A percentile compares a stretch with the other conserved stretches of the same genome.
Conservation (phyloP, 1,140 invertebrate species). For the Calliphora vicina region DNA sequence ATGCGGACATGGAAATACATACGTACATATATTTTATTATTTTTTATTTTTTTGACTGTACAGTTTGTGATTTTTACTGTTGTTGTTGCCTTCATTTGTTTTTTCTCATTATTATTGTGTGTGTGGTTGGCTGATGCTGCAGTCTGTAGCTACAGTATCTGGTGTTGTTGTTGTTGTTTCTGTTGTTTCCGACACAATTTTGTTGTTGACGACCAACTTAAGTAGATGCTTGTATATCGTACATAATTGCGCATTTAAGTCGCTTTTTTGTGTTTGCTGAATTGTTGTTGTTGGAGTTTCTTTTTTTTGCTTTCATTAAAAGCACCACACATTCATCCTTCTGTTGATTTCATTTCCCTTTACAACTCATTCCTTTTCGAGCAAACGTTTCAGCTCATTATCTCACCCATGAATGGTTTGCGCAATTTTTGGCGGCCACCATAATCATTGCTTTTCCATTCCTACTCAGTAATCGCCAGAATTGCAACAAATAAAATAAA, state of each 20-base stretch:
- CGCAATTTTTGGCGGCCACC: neutral
- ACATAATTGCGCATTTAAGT: conserved; percentile 32
- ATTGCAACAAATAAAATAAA: neutral
- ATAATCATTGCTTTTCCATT: neutral
- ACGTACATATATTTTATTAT: conserved; percentile 1
- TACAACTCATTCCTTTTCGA: neutral
- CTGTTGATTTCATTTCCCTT: neutral
- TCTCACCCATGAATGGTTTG: neutral
- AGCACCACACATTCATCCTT: neutral
- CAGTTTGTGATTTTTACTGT: neutral
- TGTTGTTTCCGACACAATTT: conserved; percentile 22
- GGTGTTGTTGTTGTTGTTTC: neutral
- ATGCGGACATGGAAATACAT: conserved; percentile 5
- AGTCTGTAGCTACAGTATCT: neutral
- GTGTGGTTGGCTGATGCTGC: neutral
- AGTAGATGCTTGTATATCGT: conserved; percentile 13
- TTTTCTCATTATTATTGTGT: conserved; percentile 13
- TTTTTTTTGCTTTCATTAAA: neutral
- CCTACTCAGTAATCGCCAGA: neutral
- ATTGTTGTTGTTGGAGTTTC: neutral
- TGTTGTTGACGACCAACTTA: conserved; percentile 29
- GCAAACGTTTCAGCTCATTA: neutral
- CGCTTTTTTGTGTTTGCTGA: neutral
- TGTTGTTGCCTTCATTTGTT: neutral
- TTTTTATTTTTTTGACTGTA: neutral